Evolutionary conservation across 2,888 invertebrate species (phyloP), one percentile per base, ranked within the genome.

Genomic region (Dione juno): DNA sequence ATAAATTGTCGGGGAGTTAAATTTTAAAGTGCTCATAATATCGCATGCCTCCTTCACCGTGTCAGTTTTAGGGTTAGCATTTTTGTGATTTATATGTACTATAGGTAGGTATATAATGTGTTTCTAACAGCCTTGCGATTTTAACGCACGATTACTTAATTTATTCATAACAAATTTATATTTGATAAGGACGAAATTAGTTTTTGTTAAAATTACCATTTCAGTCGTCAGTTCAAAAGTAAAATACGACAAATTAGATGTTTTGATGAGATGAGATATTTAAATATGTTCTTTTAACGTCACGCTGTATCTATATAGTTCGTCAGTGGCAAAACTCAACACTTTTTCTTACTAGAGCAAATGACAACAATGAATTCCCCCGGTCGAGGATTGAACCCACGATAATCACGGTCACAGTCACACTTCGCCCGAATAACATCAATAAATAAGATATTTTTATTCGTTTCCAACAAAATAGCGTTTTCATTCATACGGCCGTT

Each of bases 21-120:
- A 73, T 66, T 73, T 71, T 71, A 73, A 73, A 71, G 54, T 70
- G 61, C 35, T 67, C 67, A 66, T 73, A 73, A 70, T 70, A 76
- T 75, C 71, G 76, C 75, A 75, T 74, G 74, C 75, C 71, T 69
- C 71, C 66, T 65, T 50, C 67, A 67, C 70, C 74, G 74, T 75
- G 76, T 75, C 75, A 74, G 66, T 76, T 75, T 76, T 73, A 75
- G 75, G 76, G 69, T 68, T 76, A 74, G 69, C 73, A 75, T 74
- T 74, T 73, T 72, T 66, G 70, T 75, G 76, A 75, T 76, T 76
- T 76, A 75, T 74, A 45, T 48, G 11, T 40, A 35, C 16, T 48
- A n/a, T 3, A 16, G 14, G 16, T 19, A 48, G 16, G 10, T 50
- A 11, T 19, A 50, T 16, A 3, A 66, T 66, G 65, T 41, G 48